A percentile compares a stretch with the other conserved stretches of the same genome.
Evolutionary conservation across 2,888 invertebrate genomes (phyloP).

Genomic region (Mactromeris polynyma): DNA sequence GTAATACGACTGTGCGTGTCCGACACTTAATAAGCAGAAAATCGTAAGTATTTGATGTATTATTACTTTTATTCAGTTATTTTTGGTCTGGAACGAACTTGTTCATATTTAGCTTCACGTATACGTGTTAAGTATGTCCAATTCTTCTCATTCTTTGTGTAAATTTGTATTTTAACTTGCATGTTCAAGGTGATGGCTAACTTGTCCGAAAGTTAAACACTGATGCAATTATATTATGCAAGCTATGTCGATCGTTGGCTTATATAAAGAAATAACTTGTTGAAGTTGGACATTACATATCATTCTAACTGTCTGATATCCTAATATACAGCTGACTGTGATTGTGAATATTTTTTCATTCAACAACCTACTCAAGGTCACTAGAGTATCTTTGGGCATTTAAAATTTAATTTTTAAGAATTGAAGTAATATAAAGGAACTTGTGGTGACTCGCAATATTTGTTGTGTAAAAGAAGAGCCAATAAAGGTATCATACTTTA

Average conservation of each 20-base stretch:
- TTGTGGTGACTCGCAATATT: background rate
- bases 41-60: background rate
- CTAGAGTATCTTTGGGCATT: background rate
- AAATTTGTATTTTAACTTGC: no score
- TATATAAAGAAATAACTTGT: background rate
- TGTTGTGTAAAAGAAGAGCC: no score
- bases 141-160: no score
- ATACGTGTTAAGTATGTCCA: background rate
- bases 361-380: conserved; percentile 54
- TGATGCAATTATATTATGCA: conserved; percentile 14
- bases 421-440: background rate
- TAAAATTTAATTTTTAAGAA: background rate
- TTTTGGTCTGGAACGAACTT: background rate
- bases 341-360: conserved; percentile 40
- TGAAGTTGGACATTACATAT: background rate
- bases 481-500: no score
- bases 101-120: background rate
- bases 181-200: background rate
- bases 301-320: background rate
- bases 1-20: background rate
- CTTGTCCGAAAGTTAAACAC: background rate
- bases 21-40: background rate
- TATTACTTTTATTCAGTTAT: background rate
- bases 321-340: background rate
- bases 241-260: background rate